These are phyloP conservation scores for Mesochorus sp. DNA, from an alignment of 2,888 invertebrate genomes.

Conservation along the genomic window DNA sequence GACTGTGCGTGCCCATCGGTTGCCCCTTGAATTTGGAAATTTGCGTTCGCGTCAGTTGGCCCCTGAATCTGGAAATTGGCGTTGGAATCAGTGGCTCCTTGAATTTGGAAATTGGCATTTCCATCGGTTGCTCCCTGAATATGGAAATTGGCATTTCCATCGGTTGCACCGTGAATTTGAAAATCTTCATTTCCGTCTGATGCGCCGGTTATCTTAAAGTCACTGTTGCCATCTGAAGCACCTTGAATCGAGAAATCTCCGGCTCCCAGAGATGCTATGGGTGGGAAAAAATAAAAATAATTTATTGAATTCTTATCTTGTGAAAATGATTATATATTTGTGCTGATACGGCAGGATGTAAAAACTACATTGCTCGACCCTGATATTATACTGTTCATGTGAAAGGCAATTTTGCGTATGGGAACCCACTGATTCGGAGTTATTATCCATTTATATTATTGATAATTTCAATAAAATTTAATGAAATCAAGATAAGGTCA, in stretches of 20 bases:
- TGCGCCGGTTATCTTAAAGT: constrained; percentile 72
- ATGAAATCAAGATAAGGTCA: neutral
- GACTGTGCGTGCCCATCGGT: constrained; percentile 67
- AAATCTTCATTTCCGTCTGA: constrained; percentile 74
- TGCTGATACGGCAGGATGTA: constrained; percentile 25
- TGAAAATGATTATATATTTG: constrained; percentile 37
- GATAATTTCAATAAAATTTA: neutral
- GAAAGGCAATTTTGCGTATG: constrained; percentile 52
- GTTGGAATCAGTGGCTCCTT: constrained; percentile 73
- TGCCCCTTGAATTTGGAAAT: constrained; percentile 68
- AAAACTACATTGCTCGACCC: constrained; percentile 6
- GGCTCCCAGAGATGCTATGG: constrained; percentile 68
- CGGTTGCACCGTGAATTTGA: constrained; percentile 76
- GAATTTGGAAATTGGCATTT: constrained; percentile 71
- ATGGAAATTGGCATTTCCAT: constrained; percentile 75
- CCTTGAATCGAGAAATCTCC: constrained; percentile 69
- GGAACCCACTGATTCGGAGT: constrained; percentile 3
- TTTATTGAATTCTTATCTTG: neutral
- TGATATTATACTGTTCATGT: constrained; percentile 49
- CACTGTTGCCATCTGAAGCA: constrained; percentile 63
- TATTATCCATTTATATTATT: neutral
- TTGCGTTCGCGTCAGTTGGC: constrained; percentile 61
- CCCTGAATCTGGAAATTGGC: constrained; percentile 68
- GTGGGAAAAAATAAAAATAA: neutral
- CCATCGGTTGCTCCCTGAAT: constrained; percentile 76